These are phyloP conservation scores for Chondrilla cf. caribensis DNA, from an alignment of 37 sponge, comb jelly and placozoan species.

Conservation along the genomic window DNA sequence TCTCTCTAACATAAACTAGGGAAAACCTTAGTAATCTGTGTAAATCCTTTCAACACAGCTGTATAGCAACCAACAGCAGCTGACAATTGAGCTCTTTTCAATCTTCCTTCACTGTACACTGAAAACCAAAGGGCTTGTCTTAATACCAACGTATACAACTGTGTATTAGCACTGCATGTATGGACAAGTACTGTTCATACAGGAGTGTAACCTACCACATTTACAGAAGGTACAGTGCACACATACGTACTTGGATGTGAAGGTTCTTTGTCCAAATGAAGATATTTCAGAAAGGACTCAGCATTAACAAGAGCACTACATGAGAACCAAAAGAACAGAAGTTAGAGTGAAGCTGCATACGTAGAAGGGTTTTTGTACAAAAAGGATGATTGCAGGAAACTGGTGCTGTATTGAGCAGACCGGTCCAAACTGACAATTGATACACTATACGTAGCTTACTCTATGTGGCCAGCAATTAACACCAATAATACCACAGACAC, in stretches of 20 bases:
- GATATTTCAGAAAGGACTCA: not conserved
- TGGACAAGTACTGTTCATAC: no score
- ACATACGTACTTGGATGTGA: not conserved
- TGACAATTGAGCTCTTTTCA: constrained; percentile 8
- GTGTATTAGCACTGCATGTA: no score
- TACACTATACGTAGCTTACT: no score
- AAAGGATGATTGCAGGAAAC: not conserved
- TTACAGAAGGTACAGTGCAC: no score
- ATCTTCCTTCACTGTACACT: constrained; percentile 13
- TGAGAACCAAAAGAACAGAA: not conserved
- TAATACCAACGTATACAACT: no score
- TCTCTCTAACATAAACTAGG: not conserved
- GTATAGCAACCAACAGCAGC: constrained; percentile 9
- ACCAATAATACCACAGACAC: no score
- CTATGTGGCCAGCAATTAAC: no score
- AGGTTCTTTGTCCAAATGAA: constrained; percentile 5
- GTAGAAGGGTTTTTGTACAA: not conserved
- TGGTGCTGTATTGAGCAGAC: no score
- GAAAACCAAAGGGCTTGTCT: no score
- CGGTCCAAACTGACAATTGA: no score
- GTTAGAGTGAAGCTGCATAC: not conserved
- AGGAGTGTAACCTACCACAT: no score
- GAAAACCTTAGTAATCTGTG: not conserved
- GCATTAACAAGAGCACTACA: not conserved
- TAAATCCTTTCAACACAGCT: not conserved